Base-by-base conservation (phyloP, 2,797 vertebrate species). In the Alfaro cultratus region DNA sequence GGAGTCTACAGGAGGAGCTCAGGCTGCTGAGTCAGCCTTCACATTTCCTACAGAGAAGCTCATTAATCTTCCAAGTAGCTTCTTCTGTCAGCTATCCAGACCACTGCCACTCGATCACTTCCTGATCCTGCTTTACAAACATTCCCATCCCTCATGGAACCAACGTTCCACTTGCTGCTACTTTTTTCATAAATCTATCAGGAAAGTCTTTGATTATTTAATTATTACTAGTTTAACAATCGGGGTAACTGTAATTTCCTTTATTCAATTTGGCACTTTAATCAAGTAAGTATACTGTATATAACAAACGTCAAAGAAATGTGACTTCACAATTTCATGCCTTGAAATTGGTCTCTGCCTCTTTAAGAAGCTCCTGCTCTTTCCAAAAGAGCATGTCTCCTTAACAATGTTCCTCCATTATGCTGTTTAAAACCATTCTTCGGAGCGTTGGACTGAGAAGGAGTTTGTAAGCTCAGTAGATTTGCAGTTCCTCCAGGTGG, bases 11-110 rank as follows among this genome's bases (percentile, higher is more conserved):
- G 80, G 83, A 78, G 83, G 82, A 89, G 78, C 53, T 34, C 15
- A 1, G 46, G 78, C 71, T 13, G 89, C 94, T 94, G 94, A 93
- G 81, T 94, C 94, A 95, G 93, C 87, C 79, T 83, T 88, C 72
- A 74, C 60, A 80, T 77, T 85, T 83, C 84, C 86, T 88, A 79
- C 76, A 86, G 77, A 81, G 85, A 78, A 86, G 79, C 79, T 80
- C 84, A 83, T 84, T 92, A 89, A 93, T 93, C 86, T 92, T 77
- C 53, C 34, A 74, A 85, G 83, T 87, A 86, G 82, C 76, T 80
- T 88, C 82, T 73, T 73, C 90, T 90, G 88, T 90, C 87, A 89
- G 86, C 26, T 47, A 87, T 86, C 91, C 91, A 87, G 82, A 70
- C 74, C 85, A 88, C 88, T 86, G 88, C 86, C 73, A 36, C 77